Percentiles rank a stretch among this genome's conserved stretches.
Conservation (phyloP, 2,888 invertebrate genomes). For the Eupithecia abbreviata region DNA sequence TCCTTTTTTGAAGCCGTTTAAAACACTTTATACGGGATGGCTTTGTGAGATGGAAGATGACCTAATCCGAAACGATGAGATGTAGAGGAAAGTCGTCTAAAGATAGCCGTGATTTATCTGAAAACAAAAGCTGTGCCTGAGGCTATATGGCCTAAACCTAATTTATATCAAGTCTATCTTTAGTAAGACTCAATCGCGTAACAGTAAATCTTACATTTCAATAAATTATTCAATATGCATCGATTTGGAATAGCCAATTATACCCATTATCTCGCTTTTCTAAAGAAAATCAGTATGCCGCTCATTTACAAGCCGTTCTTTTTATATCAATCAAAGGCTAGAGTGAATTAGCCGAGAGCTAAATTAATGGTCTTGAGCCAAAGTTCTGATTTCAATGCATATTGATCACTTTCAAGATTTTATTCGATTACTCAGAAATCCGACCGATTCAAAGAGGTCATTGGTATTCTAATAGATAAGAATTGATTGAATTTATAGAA, state of each 20-base stretch:
- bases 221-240: background rate
- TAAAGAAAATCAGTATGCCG: background rate
- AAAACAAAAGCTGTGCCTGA: no score
- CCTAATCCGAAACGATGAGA: no score
- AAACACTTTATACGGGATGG: no score
- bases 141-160: background rate
- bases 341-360: slow-evolving; percentile 47
- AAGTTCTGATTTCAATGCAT: slow-evolving; percentile 46
- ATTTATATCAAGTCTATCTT: background rate
- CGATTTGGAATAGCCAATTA: background rate
- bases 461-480: slow-evolving; percentile 4
- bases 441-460: background rate
- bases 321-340: slow-evolving; percentile 48
- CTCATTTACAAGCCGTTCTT: slow-evolving; percentile 15
- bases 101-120: no score
- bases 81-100: no score
- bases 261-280: background rate
- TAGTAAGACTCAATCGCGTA: background rate
- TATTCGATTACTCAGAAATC: slow-evolving; percentile 36
- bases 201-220: background rate
- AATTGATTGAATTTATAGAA: background rate
- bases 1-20: no score
- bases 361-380: slow-evolving; percentile 51
- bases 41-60: no score
- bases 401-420: slow-evolving; percentile 51